Evolutionary conservation across 2,113 vertebrate species (phyloP), one percentile per base, ranked within the genome.

Genomic region (Myxocyprinus asiaticus): DNA sequence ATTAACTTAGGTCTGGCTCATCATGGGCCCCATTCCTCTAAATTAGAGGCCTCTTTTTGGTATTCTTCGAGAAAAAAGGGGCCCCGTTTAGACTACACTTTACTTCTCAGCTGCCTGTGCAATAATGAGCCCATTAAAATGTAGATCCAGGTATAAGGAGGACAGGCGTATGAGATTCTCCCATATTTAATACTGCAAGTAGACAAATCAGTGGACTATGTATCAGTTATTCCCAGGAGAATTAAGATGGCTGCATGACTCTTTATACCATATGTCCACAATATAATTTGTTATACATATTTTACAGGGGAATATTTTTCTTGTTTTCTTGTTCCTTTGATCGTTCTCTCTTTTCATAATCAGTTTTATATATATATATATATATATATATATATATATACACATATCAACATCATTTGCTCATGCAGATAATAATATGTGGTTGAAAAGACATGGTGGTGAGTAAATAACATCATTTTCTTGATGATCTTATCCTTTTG

Each of bases 101-200:
- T 77, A 80, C 78, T 81, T 83, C 82, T 63, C 62, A 82, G 81
- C 70, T 72, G 81, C 78, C 80, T 78, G 75, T 65, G 22, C 22
- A 33, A 3, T 90, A 91, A 92, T 92, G 87, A 91, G 83, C 77
- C 85, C 82, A 88, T 92, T 91, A 89, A 90, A 89, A 93, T 90
- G 87, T 87, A 91, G 90, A 91, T 91, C 88, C 87, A 90, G 88
- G 86, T 89, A 88, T 81, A 87, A 84, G 81, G 74, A 83, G 82
- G 22, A 33, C 22, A 33, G 82, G 67, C 85, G 84, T 81, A 85
- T 84, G 71, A 87, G 86, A 90, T 91, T 85, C 82, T 86, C 82
- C 88, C 85, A 88, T 88, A 88, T 90, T 85, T 84, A 86, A 88
- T 88, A 77, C 83, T 84, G 51, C 65, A 68, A 84, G 82, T 80